Evolutionary conservation across 2,113 vertebrate genomes (phyloP).

Genomic region (Parus major): DNA sequence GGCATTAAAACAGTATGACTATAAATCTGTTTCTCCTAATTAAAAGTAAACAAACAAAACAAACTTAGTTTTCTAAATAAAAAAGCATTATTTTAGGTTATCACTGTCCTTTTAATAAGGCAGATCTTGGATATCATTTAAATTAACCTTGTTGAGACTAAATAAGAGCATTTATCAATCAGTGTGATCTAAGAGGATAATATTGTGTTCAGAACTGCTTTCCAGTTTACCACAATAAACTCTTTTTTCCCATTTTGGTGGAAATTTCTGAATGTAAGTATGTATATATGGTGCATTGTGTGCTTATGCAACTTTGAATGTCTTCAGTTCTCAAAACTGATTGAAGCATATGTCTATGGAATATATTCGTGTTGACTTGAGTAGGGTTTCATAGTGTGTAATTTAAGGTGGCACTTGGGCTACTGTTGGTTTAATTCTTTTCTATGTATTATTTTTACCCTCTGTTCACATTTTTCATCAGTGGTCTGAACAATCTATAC

Average conservation of each 20-base stretch:
- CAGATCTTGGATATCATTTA: neutral
- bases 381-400: neutral
- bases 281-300: neutral
- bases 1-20: neutral
- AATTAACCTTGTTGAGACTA: slow-evolving; percentile 23
- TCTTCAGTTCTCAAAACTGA: neutral
- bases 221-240: neutral
- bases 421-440: neutral
- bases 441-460: neutral
- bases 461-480: neutral
- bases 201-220: neutral
- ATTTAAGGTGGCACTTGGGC: neutral
- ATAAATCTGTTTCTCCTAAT: neutral
- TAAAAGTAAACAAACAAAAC: neutral
- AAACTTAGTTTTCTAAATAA: neutral
- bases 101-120: neutral
- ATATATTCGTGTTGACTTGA: neutral
- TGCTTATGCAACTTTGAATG: neutral
- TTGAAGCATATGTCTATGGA: accelerated
- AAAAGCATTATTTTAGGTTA: neutral
- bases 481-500: neutral
- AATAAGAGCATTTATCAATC: slow-evolving; percentile 6
- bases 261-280: neutral
- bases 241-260: neutral
- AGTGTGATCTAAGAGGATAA: neutral